phyloP scores from a whole-genome alignment of 1,140 invertebrate genomes.

The Ceratitis capitata region DNA sequence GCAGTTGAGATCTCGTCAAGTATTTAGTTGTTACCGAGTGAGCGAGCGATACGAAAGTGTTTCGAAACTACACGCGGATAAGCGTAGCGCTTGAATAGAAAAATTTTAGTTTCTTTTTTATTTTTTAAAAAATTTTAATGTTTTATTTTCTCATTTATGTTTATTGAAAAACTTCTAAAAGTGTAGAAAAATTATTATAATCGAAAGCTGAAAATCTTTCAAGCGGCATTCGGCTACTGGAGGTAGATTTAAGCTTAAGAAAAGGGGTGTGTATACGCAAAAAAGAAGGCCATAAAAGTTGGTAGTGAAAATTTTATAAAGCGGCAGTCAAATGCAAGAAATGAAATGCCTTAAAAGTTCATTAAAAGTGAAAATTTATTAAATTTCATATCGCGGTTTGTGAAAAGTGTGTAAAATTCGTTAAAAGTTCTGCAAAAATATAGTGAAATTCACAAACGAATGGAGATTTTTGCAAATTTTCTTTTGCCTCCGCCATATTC shows the following conservation, averaged over 20 bases:
- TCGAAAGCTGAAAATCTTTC: background rate
- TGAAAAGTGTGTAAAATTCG: background rate
- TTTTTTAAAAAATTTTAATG: background rate
- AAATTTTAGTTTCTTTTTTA: background rate
- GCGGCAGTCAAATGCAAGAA: background rate
- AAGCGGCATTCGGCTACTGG: background rate
- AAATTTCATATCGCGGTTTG: background rate
- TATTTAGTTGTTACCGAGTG: slow-evolving; percentile 8
- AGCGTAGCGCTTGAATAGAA: background rate
- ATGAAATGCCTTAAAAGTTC: background rate
- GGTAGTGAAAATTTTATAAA: background rate
- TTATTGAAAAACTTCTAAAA: background rate
- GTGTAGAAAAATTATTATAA: background rate
- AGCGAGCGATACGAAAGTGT: slow-evolving; percentile 23
- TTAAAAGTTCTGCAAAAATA: background rate
- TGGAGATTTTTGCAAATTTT: background rate
- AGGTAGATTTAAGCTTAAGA: background rate
- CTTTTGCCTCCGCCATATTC: background rate
- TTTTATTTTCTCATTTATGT: background rate
- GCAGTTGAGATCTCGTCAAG: background rate
- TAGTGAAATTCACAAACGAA: background rate
- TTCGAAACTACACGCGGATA: slow-evolving; percentile 5
- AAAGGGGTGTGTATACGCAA: background rate
- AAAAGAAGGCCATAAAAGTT: background rate
- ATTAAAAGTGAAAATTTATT: background rate